Evolutionary conservation across 2,113 vertebrate genomes (phyloP).

Genomic region (Percina caprodes): DNA sequence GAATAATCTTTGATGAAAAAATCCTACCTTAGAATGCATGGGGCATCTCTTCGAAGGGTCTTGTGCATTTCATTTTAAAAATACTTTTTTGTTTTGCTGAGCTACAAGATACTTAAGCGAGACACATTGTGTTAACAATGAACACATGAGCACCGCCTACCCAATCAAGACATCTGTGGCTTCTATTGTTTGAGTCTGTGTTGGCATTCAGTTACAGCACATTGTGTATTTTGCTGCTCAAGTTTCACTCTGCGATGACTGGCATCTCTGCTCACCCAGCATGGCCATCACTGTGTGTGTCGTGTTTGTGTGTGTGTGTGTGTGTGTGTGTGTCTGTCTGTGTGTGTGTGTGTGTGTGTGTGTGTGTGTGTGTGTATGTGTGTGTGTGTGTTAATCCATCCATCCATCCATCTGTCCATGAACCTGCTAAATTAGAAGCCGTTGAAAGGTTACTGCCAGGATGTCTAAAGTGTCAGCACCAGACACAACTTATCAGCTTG

Average conservation of each 20-base stretch:
- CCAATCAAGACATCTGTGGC: neutral
- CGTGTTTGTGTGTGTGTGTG: constrained; percentile 8
- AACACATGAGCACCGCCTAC: neutral
- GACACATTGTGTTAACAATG: neutral
- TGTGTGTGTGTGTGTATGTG: constrained; percentile 19
- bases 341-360: constrained; percentile 12
- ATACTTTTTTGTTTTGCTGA: neutral
- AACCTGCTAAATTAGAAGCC: constrained; percentile 72
- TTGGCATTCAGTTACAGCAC: constrained; percentile 35
- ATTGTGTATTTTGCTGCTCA: constrained; percentile 39
- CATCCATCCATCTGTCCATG: constrained; percentile 43
- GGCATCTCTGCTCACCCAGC: constrained; percentile 17
- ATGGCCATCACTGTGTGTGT: neutral
- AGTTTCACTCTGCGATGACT: constrained; percentile 47
- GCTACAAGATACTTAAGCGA: neutral
- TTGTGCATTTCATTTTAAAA: neutral
- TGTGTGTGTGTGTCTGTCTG: constrained; percentile 1
- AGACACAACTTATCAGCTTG: constrained; percentile 31
- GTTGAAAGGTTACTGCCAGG: constrained; percentile 57
- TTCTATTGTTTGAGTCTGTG: constrained; percentile 40
- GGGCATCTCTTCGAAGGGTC: neutral
- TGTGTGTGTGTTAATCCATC: constrained; percentile 44
- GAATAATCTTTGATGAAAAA: neutral
- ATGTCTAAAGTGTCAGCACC: constrained; percentile 24
- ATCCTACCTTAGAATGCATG: neutral